These are phyloP conservation scores for Cydia fagiglandana DNA, from an alignment of 1,140 invertebrate genomes.

Conservation along the genomic window DNA sequence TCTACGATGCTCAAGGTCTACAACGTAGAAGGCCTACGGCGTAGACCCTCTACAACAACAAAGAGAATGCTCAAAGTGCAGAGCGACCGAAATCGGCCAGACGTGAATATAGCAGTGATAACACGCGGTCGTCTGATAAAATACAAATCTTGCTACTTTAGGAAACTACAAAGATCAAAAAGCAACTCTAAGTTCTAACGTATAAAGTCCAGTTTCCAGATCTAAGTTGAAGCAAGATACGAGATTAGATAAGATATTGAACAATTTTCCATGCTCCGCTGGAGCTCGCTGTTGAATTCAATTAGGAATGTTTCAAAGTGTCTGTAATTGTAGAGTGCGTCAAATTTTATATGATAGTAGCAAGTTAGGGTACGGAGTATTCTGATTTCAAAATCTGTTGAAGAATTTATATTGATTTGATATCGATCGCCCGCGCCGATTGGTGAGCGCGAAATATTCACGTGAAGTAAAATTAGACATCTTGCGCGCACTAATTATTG, in stretches of 20 bases:
- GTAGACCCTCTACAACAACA: neutral
- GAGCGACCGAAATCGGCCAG: neutral
- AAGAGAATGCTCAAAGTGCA: conserved; percentile 2
- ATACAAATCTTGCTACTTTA: neutral
- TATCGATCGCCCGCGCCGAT: too few species aligned
- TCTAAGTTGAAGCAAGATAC: neutral
- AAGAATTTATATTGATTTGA: too few species aligned
- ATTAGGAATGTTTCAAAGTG: neutral
- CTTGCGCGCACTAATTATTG: too few species aligned
- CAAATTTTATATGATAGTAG: neutral
- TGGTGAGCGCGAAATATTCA: too few species aligned
- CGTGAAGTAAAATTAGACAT: too few species aligned
- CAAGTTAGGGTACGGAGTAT: too few species aligned
- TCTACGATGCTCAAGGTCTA: neutral
- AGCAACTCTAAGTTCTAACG: neutral
- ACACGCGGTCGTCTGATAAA: neutral
- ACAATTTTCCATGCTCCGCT: conserved; percentile 3
- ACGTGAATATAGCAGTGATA: neutral
- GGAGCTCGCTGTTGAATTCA: neutral
- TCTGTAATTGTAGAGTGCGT: neutral
- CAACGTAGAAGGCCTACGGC: neutral
- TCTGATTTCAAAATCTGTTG: too few species aligned
- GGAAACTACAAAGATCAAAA: neutral
- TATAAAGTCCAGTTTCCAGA: neutral
- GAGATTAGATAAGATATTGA: neutral